Base-by-base conservation (phyloP, 1,140 invertebrate species). In the Drosophila neocordata region DNA sequence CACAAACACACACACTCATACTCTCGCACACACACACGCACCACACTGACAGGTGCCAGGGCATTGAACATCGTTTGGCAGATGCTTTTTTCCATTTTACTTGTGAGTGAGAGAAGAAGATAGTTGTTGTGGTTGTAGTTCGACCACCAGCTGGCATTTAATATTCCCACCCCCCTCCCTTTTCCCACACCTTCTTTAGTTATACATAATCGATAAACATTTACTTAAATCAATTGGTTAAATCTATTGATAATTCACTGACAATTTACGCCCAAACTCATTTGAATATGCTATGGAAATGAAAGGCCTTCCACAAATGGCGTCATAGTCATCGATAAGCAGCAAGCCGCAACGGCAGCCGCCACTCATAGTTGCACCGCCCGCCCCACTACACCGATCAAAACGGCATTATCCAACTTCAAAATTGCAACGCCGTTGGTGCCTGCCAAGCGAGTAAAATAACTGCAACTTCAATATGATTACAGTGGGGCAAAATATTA, bases 11-110 rank as follows among this genome's bases (percentile, higher is more conserved):
- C 44, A 61, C 62, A 65, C 27, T 52, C 59, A 31, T 5, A 31
- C 27, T 1, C 27, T 1, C 27, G 5, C 60, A 51, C 52, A 57
- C 58, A 12, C 41, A 12, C 27, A 35, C 20, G 24, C 27, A 64
- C 27, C 35, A n/a, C 61, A 62, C 73, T 85, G 82, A 87, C 82
- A 85, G 82, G 82, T 85, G 81, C 78, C 81, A 81, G 69, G 62
- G 56, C 77, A 85, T 85, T 69, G 81, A 85, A 87, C 82, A 85
- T 74, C 75, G 78, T 87, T 70, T 81, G 78, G 82, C 82, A 81
- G 65, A 65, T 69, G 62, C 61, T 66, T 27, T 48, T 48, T 15
- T 18, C 4, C 4, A 2, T 48, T 48, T 48, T 48, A 8, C 15
- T 18, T 18, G 48, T 35, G 15, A 56, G 58, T 38, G 34, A 64